phyloP scores from a whole-genome alignment of 2,797 vertebrate genomes.

The Danio albolineatus region DNA sequence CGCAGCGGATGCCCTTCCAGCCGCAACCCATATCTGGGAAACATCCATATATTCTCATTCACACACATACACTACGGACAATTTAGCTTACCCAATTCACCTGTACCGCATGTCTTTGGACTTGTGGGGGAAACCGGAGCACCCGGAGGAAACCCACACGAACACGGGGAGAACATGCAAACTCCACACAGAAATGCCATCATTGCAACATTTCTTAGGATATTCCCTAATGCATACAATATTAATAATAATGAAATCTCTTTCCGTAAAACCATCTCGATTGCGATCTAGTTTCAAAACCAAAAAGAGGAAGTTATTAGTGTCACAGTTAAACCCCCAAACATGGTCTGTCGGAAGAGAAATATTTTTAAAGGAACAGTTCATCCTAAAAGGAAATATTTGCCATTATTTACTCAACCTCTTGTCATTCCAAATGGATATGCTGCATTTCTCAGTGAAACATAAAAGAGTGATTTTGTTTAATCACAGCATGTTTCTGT shows the following conservation, averaged over 20 bases:
- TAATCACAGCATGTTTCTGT: slow-evolving; percentile 1
- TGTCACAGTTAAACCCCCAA: not conserved
- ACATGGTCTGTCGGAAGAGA: not conserved
- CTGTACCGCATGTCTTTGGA: no score
- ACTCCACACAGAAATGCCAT: no score
- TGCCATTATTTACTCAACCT: not conserved
- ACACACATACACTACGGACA: no score
- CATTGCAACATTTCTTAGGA: not conserved
- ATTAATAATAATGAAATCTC: not conserved
- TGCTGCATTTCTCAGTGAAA: not conserved
- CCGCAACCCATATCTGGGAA: no score
- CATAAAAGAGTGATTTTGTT: not conserved
- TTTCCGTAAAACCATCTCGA: not conserved
- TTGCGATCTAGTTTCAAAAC: not conserved
- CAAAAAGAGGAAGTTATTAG: not conserved
- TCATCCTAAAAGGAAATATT: not conserved
- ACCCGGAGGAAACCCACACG: no score
- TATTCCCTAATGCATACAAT: not conserved
- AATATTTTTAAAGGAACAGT: not conserved
- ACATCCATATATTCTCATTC: no score
- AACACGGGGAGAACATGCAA: no score
- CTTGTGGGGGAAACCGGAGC: no score
- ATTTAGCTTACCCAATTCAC: no score
- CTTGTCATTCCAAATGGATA: not conserved
- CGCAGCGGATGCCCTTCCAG: no score